These are phyloP conservation scores for Chloroceryle amazona DNA, from an alignment of 2,797 vertebrate species.

Conservation along the genomic window DNA sequence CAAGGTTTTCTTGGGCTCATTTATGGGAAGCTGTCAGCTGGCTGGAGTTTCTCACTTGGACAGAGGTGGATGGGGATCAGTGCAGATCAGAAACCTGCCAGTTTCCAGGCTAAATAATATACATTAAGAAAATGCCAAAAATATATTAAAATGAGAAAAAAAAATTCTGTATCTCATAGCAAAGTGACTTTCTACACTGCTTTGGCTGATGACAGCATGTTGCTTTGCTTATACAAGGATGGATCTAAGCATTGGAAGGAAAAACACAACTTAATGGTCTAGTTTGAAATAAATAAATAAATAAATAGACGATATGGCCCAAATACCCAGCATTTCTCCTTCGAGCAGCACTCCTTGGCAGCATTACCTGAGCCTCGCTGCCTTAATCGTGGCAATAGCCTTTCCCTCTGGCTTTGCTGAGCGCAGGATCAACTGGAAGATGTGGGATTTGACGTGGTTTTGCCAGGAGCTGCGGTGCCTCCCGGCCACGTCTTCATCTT, in stretches of 20 bases:
- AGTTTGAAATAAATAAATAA: neutral
- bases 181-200: neutral
- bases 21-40: neutral
- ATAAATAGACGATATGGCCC: neutral
- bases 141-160: neutral
- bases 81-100: neutral
- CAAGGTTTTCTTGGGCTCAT: neutral
- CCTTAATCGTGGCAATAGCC: neutral
- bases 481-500: neutral
- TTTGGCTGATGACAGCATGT: neutral
- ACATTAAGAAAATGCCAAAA: neutral
- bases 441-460: neutral
- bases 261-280: neutral
- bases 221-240: neutral
- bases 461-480: neutral
- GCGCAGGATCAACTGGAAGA: neutral
- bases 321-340: neutral
- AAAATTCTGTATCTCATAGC: neutral
- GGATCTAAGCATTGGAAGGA: conserved; percentile 13
- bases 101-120: conserved; percentile 20
- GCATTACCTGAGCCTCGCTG: neutral
- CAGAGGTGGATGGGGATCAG: neutral
- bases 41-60: neutral
- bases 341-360: neutral
- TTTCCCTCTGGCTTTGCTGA: neutral